phyloP scores from a whole-genome alignment of 2,113 vertebrate species.

The Elgaria multicarinata region DNA sequence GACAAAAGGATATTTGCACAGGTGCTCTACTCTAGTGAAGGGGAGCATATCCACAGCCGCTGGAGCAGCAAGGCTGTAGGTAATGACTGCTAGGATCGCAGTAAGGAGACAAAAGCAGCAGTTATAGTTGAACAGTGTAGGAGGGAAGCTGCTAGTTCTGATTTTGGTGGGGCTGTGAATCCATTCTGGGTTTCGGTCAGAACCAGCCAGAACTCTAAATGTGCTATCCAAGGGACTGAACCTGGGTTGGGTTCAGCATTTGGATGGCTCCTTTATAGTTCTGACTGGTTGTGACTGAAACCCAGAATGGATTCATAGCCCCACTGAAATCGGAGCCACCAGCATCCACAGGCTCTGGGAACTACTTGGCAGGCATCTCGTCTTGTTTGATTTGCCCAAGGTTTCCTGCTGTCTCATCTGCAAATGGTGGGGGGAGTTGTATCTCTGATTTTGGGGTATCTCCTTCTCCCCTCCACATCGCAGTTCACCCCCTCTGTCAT shows the following conservation, averaged over 20 bases:
- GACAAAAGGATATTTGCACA: background rate
- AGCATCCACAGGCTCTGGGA: background rate
- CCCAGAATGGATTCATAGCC: no score
- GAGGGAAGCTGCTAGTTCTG: background rate
- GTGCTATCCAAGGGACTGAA: no score
- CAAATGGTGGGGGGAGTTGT: background rate
- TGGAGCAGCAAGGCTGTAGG: background rate
- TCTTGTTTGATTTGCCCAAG: background rate
- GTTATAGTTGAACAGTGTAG: background rate
- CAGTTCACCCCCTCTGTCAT: no score
- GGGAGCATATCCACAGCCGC: background rate
- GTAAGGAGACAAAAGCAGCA: background rate
- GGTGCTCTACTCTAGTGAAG: background rate
- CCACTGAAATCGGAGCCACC: no score
- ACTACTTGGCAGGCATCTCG: background rate
- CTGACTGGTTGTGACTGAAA: no score
- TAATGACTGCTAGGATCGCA: background rate
- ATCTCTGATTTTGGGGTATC: no score
- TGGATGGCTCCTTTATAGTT: no score
- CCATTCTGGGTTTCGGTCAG: no score
- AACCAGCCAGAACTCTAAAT: no score
- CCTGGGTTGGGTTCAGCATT: no score
- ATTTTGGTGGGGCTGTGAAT: no score
- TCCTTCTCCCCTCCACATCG: no score
- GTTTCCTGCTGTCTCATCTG: constrained; percentile 12